A percentile compares a stretch with the other conserved stretches of the same genome.
phyloP scores from a whole-genome alignment of 2,113 vertebrate genomes.

The Periophthalmus modestus region DNA sequence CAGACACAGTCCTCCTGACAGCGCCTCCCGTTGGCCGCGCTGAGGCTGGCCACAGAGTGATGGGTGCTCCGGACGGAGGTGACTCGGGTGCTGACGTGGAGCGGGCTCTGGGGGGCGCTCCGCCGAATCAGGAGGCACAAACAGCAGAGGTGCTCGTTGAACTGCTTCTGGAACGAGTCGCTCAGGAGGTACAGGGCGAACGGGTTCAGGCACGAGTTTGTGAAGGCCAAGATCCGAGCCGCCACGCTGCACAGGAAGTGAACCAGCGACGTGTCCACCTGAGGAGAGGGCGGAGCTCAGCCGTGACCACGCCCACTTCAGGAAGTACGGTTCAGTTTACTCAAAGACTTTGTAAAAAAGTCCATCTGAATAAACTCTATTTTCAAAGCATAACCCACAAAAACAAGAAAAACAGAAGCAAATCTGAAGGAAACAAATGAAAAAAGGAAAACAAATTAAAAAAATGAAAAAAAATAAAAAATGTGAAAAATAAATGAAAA shows the following conservation, averaged over 20 bases:
- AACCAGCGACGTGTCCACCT: slow-evolving; percentile 90
- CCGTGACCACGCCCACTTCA: no score
- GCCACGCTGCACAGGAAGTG: slow-evolving; percentile 89
- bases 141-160: slow-evolving; percentile 91
- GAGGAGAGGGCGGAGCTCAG: background rate
- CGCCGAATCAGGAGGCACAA: slow-evolving; percentile 73
- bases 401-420: no score
- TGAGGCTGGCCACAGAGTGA: slow-evolving; percentile 85
- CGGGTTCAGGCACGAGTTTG: slow-evolving; percentile 95
- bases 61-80: slow-evolving; percentile 90
- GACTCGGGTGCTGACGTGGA: slow-evolving; percentile 81
- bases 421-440: no score
- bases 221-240: slow-evolving; percentile 91
- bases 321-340: no score
- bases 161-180: slow-evolving; percentile 93
- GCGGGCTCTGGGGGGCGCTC: slow-evolving; percentile 73
- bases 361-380: no score
- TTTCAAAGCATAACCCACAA: no score
- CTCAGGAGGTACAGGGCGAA: slow-evolving; percentile 96
- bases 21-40: slow-evolving; percentile 83
- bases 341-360: no score
- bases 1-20: slow-evolving; percentile 81
- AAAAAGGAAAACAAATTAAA: no score
- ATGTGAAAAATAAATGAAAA: no score
- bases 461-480: no score